Evolutionary conservation across 2,888 invertebrate genomes (phyloP).

Genomic region (Allygus modestus): DNA sequence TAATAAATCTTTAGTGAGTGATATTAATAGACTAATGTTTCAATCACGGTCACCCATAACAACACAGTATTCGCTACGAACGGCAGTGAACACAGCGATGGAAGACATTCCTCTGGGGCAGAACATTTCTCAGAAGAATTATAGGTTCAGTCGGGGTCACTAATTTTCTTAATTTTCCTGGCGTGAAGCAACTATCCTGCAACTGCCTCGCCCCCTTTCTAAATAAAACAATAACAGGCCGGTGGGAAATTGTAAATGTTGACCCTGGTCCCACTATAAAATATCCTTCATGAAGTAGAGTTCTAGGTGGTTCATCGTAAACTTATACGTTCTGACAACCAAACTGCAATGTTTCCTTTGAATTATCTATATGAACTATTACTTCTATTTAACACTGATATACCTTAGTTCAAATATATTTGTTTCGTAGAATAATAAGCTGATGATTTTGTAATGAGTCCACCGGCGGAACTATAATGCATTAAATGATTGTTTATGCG

Average conservation of each 20-base stretch:
- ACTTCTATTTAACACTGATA: no score
- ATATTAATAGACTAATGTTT: no score
- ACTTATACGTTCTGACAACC: no score
- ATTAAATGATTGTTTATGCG: no score
- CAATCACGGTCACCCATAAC: not conserved
- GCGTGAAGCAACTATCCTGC: conserved; percentile 36
- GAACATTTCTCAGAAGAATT: conserved; percentile 28
- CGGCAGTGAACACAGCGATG: not conserved
- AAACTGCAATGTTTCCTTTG: no score
- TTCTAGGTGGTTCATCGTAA: not conserved
- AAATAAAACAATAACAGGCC: not conserved
- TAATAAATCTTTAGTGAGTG: no score
- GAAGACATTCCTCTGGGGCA: conserved; percentile 24
- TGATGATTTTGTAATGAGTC: no score
- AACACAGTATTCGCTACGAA: not conserved
- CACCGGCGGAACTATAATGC: no score
- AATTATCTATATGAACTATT: no score
- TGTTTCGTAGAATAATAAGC: no score
- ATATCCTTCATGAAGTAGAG: not conserved
- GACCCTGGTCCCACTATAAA: conserved; percentile 13
- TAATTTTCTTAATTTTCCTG: conserved; percentile 38
- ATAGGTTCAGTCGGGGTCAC: conserved; percentile 41
- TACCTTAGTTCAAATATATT: no score
- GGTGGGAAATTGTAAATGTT: conserved; percentile 20
- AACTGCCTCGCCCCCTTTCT: conserved; percentile 4